phyloP scores from a whole-genome alignment of 2,113 vertebrate species.

The Piliocolobus tephrosceles region DNA sequence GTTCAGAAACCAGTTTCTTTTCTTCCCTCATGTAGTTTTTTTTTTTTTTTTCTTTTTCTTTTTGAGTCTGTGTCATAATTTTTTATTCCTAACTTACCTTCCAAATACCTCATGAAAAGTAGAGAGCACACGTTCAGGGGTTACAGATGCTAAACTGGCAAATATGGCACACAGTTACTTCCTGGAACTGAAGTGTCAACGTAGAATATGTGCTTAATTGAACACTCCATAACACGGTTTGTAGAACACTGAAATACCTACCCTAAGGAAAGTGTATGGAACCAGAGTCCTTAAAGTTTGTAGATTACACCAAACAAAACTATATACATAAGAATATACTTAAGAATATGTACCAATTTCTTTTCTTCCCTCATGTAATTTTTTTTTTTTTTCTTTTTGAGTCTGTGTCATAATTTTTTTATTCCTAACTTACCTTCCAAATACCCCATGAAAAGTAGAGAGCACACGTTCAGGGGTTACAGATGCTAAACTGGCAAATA shows the following conservation, averaged over 20 bases:
- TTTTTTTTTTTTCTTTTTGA: slow-evolving; percentile 37
- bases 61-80: slow-evolving; percentile 65
- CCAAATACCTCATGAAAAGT: slow-evolving; percentile 68
- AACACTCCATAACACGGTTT: slow-evolving; percentile 80
- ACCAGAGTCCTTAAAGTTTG: slow-evolving; percentile 72
- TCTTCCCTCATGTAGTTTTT: background rate
- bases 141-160: slow-evolving; percentile 79
- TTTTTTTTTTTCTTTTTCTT: slow-evolving; percentile 45
- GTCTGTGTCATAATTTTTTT: too few species aligned
- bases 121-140: slow-evolving; percentile 71
- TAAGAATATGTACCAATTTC: slow-evolving; percentile 1
- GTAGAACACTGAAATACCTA: slow-evolving; percentile 77
- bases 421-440: too few species aligned
- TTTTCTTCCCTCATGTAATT: background rate
- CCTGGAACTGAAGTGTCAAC: slow-evolving; percentile 81
- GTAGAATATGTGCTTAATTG: slow-evolving; percentile 80
- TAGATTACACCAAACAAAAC: slow-evolving; percentile 68
- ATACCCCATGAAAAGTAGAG: too few species aligned
- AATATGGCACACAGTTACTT: slow-evolving; percentile 78
- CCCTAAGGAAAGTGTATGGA: slow-evolving; percentile 79
- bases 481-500: too few species aligned
- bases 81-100: slow-evolving; percentile 71
- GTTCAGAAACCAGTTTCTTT: slow-evolving; percentile 17
- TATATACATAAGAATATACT: slow-evolving; percentile 23
- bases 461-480: too few species aligned